phyloP scores from a whole-genome alignment of 2,888 invertebrate genomes.

The Nineta flava region DNA sequence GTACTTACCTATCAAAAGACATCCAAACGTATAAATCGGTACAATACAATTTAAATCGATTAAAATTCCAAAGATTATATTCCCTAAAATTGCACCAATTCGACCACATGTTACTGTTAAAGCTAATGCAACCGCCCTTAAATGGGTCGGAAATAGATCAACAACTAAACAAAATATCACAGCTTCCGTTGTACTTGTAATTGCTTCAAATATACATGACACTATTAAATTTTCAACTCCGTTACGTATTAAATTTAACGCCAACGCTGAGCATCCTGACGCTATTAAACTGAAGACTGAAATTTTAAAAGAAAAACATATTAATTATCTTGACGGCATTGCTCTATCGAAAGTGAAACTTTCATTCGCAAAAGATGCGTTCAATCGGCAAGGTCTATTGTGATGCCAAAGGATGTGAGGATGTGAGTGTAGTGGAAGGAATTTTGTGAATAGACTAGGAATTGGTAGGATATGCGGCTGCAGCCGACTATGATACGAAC shows the following conservation, averaged over 20 bases:
- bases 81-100: slow-evolving; percentile 41
- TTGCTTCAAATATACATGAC: slow-evolving; percentile 41
- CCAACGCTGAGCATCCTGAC: slow-evolving; percentile 36
- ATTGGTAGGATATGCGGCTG: too few species aligned
- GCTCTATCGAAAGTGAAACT: not conserved
- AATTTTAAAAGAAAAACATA: not conserved
- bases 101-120: slow-evolving; percentile 41
- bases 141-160: slow-evolving; percentile 40
- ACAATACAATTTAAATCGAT: slow-evolving; percentile 39
- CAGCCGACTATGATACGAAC: too few species aligned
- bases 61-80: slow-evolving; percentile 38
- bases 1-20: slow-evolving; percentile 27
- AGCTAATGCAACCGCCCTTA: slow-evolving; percentile 41
- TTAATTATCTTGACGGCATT: not conserved
- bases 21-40: slow-evolving; percentile 41
- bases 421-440: too few species aligned
- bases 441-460: too few species aligned
- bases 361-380: too few species aligned
- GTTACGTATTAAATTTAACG: slow-evolving; percentile 36
- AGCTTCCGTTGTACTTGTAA: slow-evolving; percentile 42
- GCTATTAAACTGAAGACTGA: slow-evolving; percentile 38
- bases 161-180: slow-evolving; percentile 43
- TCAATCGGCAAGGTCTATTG: too few species aligned
- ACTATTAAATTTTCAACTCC: slow-evolving; percentile 35
- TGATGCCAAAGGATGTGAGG: too few species aligned